phyloP scores from a whole-genome alignment of 2,113 vertebrate genomes.

The Phylloscopus trochilus region DNA sequence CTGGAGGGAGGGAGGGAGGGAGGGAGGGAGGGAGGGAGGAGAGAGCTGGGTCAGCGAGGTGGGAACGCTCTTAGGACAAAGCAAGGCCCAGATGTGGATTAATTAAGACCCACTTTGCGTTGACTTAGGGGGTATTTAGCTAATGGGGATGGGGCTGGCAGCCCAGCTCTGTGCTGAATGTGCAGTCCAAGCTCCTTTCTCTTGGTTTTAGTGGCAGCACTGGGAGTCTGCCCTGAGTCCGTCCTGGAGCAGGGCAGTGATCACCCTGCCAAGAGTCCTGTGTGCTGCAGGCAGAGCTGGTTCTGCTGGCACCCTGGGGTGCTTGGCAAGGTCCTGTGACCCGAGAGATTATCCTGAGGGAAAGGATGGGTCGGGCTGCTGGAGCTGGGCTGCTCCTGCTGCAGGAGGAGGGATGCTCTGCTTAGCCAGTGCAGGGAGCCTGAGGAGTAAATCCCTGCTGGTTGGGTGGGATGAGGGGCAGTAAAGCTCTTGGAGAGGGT shows the following conservation, averaged over 20 bases:
- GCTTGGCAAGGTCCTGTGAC: not conserved
- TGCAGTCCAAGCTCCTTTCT: not conserved
- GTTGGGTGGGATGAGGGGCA: not conserved
- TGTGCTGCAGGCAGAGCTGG: not conserved
- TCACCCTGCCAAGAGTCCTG: not conserved
- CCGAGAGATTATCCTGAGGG: not conserved
- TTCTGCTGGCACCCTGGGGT: not conserved
- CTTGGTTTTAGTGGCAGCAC: not conserved
- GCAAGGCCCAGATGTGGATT: not conserved
- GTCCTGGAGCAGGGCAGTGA: not conserved
- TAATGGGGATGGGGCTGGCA: not conserved
- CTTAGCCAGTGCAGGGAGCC: not conserved
- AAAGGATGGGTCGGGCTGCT: not conserved
- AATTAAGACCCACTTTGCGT: not conserved
- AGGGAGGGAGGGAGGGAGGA: not conserved
- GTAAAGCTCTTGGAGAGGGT: not conserved
- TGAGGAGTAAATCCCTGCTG: not conserved
- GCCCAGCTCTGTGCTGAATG: not conserved
- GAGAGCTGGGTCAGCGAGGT: accelerated
- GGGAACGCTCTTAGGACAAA: not conserved
- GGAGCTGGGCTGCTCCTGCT: not conserved
- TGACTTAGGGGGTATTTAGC: not conserved
- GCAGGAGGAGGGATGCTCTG: not conserved
- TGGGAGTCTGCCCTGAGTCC: not conserved
- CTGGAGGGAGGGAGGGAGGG: not conserved